Base-by-base conservation (phyloP, 2,113 vertebrate genomes). In the Rhinoptilus africanus region DNA sequence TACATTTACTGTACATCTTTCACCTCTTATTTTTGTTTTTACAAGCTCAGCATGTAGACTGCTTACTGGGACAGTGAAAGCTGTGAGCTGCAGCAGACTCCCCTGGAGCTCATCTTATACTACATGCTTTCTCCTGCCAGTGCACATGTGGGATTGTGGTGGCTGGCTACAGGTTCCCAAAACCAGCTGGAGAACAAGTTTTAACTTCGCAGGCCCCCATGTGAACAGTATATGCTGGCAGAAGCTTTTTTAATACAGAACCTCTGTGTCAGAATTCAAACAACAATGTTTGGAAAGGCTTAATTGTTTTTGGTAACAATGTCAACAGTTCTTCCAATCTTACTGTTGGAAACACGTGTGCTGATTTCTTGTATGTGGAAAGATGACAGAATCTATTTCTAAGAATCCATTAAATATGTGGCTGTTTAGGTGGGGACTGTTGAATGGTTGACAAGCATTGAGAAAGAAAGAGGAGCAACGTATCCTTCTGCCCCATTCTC, bases 111-210 rank as follows among this genome's bases (percentile, higher is more conserved):
- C 59, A 41, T 59, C 54, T 50, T 76, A 54, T 12, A 41, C 57
- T 64, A 60, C 12, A 4, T 60, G 62, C 43, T 82, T 92, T 85
- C 22, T 82, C 35, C 37, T 93, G 73, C 53, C 41, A 78, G 59
- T 32, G 37, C 72, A 85, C 39, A 50, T 34, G 24, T 81, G 88
- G 51, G 53, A 81, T 60, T 74, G 54, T 34, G 57, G 79, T 73
- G 35, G 56, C 37, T 95, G 75, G 59, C 72, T 95, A 39, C 69
- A 88, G 50, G 57, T 51, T 91, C 47, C 50, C 53, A 92, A 80
- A 94, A 80, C 12, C 83, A 96, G 62, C 62, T 85, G 81, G 53
- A 94, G 75, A 91, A 92, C 53, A 27, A 89, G 66, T 64, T 89
- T 73, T 82, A 87, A 85, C 26, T 75, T 76, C 85, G n/a, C n/a